Base-by-base conservation (phyloP, 2,113 vertebrate species). In the Cyanistes caeruleus region DNA sequence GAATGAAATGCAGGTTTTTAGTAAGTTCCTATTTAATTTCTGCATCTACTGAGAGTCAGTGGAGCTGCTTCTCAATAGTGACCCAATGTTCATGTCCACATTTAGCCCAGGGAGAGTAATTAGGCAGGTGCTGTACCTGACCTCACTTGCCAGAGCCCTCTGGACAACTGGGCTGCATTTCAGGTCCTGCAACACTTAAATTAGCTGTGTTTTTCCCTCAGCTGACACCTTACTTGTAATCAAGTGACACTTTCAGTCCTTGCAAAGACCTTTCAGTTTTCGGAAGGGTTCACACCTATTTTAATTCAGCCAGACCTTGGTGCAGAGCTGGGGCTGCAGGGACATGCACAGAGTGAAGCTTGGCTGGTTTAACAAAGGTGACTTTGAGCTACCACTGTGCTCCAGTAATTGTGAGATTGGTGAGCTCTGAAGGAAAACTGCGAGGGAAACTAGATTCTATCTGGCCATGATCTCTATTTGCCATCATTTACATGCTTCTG, bases 381-480 rank as follows among this genome's bases (percentile, higher is more conserved):
- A 94, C 93, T 94, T 94, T 96, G 87, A 94, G 46, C 84, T 21
- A 39, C 53, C 43, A 55, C 75, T 65, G 70, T 62, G 91, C 56
- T 94, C 56, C 70, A 56, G 67, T 24, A 69, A 62, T 16, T 89
- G 87, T 53, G 79, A 75, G 87, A 55, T 48, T 69, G 80, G 93
- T 52, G 89, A 80, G 74, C 43, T 93, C 91, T 4, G 10, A 48
- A 56, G 70, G 53, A 79, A 74, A 69, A 51, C 43, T 90, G 75
- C 35, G 24, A 62, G 39, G 48, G 68, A 70, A 91, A 62, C 33
- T 13, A 23, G 58, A 44, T 88, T 58, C 13, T 56, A 65, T 43
- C 51, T 84, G 53, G 37, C 23, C 12, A 18, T 22, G n/a, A 6
- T 44, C 28, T 51, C 64, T 84, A 74, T 91, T 83, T 76, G 84